phyloP scores from a whole-genome alignment of 2,888 invertebrate species.

The Melinaea menophilus region DNA sequence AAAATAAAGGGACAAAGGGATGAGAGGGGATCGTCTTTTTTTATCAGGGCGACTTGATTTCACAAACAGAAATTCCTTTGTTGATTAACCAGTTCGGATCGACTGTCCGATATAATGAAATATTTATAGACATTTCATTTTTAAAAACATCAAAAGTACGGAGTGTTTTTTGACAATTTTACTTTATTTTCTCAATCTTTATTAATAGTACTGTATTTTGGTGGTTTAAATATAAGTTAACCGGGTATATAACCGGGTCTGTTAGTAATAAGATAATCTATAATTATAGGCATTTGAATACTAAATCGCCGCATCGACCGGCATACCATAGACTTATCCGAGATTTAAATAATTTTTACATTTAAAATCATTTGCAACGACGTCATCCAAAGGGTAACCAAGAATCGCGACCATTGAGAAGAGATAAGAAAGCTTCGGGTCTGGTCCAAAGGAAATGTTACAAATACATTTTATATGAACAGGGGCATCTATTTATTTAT shows the following conservation, averaged over 20 bases:
- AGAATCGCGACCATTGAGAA: constrained; percentile 73
- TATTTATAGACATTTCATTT: neutral
- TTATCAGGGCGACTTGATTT: constrained; percentile 71
- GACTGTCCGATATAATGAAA: constrained; percentile 9
- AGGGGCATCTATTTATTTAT: no score
- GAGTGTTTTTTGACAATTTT: neutral
- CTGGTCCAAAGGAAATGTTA: constrained; percentile 34
- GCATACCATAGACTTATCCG: constrained; percentile 53
- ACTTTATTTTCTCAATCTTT: neutral
- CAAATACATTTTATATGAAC: neutral
- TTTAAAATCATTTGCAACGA: constrained; percentile 77
- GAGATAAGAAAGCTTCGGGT: constrained; percentile 67
- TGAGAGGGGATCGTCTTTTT: constrained; percentile 57
- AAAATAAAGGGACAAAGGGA: constrained; percentile 71
- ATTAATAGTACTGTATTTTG: no score
- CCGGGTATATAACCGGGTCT: no score
- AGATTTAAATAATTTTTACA: constrained; percentile 78
- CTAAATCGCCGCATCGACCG: constrained; percentile 25
- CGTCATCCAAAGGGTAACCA: constrained; percentile 78
- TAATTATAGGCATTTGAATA: constrained; percentile 7
- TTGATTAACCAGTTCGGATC: constrained; percentile 31
- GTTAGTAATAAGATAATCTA: neutral
- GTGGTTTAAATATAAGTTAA: neutral
- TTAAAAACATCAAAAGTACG: neutral
- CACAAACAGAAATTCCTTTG: constrained; percentile 58